These are phyloP conservation scores for Paratrypauchen microcephalus DNA, from an alignment of 2,797 vertebrate species.

Conservation along the genomic window DNA sequence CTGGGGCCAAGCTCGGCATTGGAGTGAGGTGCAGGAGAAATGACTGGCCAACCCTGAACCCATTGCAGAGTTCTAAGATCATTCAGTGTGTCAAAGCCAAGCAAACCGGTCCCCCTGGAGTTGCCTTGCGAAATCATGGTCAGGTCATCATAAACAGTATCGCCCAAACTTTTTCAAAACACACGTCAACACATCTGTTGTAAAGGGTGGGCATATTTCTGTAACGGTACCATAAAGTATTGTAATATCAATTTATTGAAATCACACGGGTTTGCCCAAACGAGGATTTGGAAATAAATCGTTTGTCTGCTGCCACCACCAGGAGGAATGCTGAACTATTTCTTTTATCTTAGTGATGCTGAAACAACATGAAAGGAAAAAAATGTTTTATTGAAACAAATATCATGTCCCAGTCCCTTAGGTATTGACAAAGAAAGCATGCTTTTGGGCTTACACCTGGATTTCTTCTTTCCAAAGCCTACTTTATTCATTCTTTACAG, in stretches of 20 bases:
- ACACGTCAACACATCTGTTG: too few relatives aligned
- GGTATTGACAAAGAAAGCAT: constrained; percentile 79
- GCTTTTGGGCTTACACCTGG: constrained; percentile 79
- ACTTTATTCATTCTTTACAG: constrained; percentile 70
- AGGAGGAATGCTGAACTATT: constrained; percentile 37
- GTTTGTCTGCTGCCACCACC: constrained; percentile 64
- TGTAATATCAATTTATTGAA: too few relatives aligned
- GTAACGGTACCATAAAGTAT: too few relatives aligned
- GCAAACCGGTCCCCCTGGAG: too few relatives aligned
- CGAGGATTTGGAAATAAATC: not conserved
- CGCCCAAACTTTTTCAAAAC: too few relatives aligned
- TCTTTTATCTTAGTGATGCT: not conserved
- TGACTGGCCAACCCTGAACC: too few relatives aligned
- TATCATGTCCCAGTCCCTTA: constrained; percentile 81
- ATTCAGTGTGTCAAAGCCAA: too few relatives aligned
- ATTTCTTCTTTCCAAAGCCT: constrained; percentile 71
- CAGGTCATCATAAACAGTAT: too few relatives aligned
- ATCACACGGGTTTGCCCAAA: too few relatives aligned
- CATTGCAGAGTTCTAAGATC: too few relatives aligned
- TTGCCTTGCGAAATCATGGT: too few relatives aligned
- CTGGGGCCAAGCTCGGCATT: constrained; percentile 66
- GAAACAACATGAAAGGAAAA: not conserved
- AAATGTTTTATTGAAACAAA: constrained; percentile 86
- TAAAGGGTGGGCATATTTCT: too few relatives aligned
- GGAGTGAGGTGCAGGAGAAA: not conserved